Conservation (phyloP, 2,113 vertebrate genomes). For the Murina feae region DNA sequence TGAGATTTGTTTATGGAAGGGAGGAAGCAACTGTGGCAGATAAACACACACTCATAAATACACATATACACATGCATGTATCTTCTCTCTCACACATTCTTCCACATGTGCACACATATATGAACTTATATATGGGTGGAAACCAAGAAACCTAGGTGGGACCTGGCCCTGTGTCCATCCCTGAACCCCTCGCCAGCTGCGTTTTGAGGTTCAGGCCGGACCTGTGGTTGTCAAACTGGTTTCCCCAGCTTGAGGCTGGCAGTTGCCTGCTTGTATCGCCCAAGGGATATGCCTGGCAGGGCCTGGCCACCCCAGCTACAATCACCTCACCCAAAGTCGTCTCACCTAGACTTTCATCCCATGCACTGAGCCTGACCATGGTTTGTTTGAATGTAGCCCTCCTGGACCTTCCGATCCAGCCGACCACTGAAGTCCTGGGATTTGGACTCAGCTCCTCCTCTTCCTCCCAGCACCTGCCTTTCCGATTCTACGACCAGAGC, state of each 20-base stretch:
- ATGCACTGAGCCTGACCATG: conserved; percentile 40
- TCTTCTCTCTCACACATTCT: background rate
- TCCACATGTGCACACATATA: accelerated
- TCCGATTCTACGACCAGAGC: conserved; percentile 96
- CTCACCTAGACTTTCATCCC: background rate
- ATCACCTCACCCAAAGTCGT: background rate
- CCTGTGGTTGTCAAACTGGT: background rate
- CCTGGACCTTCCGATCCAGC: conserved; percentile 86
- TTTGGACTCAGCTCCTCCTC: conserved; percentile 86
- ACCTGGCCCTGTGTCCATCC: background rate
- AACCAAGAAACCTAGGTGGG: background rate
- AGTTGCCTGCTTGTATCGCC: background rate
- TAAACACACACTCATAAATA: background rate
- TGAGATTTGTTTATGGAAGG: background rate
- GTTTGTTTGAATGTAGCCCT: conserved; percentile 81
- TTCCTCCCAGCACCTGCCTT: conserved; percentile 89
- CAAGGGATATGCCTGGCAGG: background rate
- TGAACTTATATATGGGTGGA: background rate
- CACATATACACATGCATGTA: accelerated
- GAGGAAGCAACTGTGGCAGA: background rate
- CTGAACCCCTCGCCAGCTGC: background rate
- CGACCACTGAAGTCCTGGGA: conserved; percentile 88
- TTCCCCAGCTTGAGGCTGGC: background rate
- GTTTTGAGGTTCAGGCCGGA: background rate
- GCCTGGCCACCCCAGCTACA: background rate